Base-by-base conservation (phyloP, 2,797 vertebrate genomes). In the Crax fasciolata region DNA sequence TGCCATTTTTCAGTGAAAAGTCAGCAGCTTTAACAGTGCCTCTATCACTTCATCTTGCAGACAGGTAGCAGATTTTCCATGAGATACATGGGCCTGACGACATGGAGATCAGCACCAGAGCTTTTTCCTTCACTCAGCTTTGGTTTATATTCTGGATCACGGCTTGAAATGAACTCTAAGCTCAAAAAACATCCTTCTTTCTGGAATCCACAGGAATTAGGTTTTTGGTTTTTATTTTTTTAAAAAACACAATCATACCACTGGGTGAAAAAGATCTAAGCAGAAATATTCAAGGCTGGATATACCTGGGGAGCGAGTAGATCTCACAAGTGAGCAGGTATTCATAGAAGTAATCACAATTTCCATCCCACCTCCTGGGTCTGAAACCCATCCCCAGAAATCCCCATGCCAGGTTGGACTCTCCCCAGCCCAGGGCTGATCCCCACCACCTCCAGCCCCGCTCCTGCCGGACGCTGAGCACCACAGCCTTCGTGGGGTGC, bases 1-100 rank as follows among this genome's bases (percentile, higher is more conserved):
- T 85, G 10, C 30, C n/a, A 13, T 95, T 89, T 94, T 84, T 84
- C 75, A 81, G 41, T 76, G 59, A 82, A 68, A 91, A 94, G 82
- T 23, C 57, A 94, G 78, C 52, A 89, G 38, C 79, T 94, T 83
- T 72, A 55, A 18, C 20, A 59, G 66, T 49, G 38, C 0, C 1
- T 86, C 83, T 94, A 39, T 67, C 70, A 78, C 73, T 78, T 63
- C 76, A 90, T 94, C 35, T 32, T 82, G 28, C 66, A 81, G 85
- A 51, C 66, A 92, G 87, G 55, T 58, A 21, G 1, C 8, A 70
- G 59, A 46, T 49, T 92, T 72, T 70, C 75, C 61, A 61, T 2
- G 39, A 78, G 70, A 80, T 52, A 23, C 66, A 75, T 84, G 86
- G 55, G 73, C 17, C 25, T 77, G 74, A 54, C 32, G 13, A 76